Percentiles rank a stretch among this genome's conserved stretches.
Evolutionary conservation across 2,797 vertebrate genomes (phyloP).

Genomic region (Mycteria americana): DNA sequence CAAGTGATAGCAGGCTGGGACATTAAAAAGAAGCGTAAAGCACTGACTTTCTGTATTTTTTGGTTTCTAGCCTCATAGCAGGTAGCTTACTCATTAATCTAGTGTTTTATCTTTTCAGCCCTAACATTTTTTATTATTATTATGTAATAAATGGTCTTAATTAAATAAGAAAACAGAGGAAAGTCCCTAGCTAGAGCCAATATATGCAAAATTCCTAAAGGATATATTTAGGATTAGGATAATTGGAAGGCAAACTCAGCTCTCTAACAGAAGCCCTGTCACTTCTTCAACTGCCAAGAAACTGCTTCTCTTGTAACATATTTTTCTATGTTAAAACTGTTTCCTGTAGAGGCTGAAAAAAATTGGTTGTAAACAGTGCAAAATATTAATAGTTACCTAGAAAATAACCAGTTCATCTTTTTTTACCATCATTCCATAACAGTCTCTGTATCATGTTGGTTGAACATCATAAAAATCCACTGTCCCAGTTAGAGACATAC

Average conservation of each 20-base stretch:
- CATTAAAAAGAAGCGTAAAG: neutral
- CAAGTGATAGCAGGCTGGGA: neutral
- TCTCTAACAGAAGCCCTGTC: conserved; percentile 37
- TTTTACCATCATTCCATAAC: neutral
- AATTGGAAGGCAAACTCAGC: conserved; percentile 46
- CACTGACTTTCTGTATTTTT: neutral
- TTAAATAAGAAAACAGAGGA: neutral
- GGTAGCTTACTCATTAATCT: neutral
- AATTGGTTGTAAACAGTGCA: neutral
- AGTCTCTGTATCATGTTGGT: neutral
- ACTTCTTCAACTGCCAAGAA: conserved; percentile 53
- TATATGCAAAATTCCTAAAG: conserved; percentile 23
- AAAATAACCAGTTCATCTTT: neutral
- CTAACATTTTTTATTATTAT: neutral
- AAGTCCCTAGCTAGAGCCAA: conserved; percentile 3
- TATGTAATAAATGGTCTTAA: neutral
- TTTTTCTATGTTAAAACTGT: conserved; percentile 12
- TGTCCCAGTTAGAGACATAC: neutral
- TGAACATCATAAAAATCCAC: neutral
- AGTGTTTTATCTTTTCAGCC: neutral
- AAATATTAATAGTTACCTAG: neutral
- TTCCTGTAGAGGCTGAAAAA: neutral
- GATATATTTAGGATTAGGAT: conserved; percentile 42
- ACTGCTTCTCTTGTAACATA: conserved; percentile 8
- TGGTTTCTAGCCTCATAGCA: neutral